Evolutionary conservation across 1,140 invertebrate genomes (phyloP).

Genomic region (Drosophila eugracilis): DNA sequence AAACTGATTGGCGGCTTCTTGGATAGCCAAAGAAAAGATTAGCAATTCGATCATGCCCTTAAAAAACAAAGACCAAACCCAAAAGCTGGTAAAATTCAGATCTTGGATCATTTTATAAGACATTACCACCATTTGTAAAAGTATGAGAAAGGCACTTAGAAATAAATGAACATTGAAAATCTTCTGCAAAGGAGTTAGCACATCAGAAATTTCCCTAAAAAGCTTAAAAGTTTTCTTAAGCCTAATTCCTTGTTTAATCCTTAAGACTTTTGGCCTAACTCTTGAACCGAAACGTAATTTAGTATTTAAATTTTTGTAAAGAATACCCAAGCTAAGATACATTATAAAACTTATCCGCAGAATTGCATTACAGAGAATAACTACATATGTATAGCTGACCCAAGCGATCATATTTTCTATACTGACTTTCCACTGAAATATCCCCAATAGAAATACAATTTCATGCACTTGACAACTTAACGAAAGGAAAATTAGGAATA

Average conservation of each 20-base stretch:
- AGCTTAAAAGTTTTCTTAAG: constrained; percentile 33
- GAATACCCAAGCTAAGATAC: constrained; percentile 43
- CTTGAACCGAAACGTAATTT: constrained; percentile 16
- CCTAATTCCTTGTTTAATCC: neutral
- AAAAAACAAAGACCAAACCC: neutral
- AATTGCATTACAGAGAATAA: constrained; percentile 1
- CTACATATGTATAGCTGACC: neutral
- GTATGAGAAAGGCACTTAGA: neutral
- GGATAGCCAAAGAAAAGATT: neutral
- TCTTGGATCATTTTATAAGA: neutral
- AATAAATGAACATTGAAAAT: neutral
- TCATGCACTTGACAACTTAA: constrained; percentile 20
- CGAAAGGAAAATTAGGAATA: constrained; percentile 25
- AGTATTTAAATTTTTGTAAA: constrained; percentile 31
- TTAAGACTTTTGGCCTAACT: neutral
- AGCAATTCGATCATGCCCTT: neutral
- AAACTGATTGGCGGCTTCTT: neutral
- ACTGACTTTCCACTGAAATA: neutral
- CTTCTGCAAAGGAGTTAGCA: constrained; percentile 10
- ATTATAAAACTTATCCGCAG: constrained; percentile 28
- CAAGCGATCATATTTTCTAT: neutral
- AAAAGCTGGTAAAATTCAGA: neutral
- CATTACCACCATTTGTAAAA: neutral
- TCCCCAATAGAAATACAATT: neutral
- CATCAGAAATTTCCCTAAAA: constrained; percentile 25